phyloP scores from a whole-genome alignment of 2,113 vertebrate genomes.

The Tyrannus savana region DNA sequence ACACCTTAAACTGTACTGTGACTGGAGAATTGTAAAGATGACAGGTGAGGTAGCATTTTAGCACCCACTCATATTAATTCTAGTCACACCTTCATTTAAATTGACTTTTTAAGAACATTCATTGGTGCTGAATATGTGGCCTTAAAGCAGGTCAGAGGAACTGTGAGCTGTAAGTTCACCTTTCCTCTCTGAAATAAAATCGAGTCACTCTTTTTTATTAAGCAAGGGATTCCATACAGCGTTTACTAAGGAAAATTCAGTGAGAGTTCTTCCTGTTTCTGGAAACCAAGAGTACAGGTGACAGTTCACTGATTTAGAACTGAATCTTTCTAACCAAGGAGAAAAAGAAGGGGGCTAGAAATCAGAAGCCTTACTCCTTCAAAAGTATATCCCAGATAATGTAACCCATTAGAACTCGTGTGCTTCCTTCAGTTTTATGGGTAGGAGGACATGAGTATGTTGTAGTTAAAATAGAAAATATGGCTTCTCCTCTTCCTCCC shows the following conservation, averaged over 20 bases:
- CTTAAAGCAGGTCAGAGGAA: neutral
- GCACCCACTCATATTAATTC: neutral
- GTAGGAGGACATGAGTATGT: neutral
- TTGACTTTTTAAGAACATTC: neutral
- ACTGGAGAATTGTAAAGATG: neutral
- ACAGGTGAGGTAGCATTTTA: neutral
- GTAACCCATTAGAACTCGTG: neutral
- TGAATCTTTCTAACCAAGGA: neutral
- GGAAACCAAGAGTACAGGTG: neutral
- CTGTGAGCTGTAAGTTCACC: neutral
- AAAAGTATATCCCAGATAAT: neutral
- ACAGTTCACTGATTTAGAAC: neutral
- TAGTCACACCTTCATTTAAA: neutral
- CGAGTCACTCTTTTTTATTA: neutral
- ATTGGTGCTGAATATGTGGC: neutral
- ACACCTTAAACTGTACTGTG: neutral
- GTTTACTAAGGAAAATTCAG: neutral
- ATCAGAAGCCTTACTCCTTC: neutral
- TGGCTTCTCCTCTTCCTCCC: neutral
- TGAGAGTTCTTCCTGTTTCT: neutral
- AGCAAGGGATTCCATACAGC: neutral
- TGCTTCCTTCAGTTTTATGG: neutral
- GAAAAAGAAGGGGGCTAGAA: neutral
- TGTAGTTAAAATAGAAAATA: neutral
- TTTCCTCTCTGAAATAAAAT: neutral